These are phyloP conservation scores for Oscheius sp. DNA, from an alignment of 2,888 invertebrate species.

Conservation along the genomic window DNA sequence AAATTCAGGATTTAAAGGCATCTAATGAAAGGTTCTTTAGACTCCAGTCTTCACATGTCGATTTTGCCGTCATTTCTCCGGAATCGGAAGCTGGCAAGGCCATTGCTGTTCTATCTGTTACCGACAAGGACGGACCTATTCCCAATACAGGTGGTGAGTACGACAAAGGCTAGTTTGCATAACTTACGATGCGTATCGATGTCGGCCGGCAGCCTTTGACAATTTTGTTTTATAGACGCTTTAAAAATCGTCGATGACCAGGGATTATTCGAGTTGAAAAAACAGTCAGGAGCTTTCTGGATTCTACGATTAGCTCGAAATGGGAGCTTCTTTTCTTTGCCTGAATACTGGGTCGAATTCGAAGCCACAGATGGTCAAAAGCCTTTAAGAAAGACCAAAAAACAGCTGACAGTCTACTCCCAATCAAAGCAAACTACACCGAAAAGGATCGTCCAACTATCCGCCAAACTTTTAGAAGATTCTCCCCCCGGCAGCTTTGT, in stretches of 20 bases:
- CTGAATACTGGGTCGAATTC: constrained; percentile 9
- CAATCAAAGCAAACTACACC: background rate
- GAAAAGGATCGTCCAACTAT: constrained; percentile 4
- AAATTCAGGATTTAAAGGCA: too few species aligned
- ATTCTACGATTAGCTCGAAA: constrained; percentile 3
- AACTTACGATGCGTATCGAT: constrained; percentile 8
- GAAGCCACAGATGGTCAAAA: constrained; percentile 24
- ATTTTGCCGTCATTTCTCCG: constrained; percentile 41
- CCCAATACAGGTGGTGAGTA: constrained; percentile 26
- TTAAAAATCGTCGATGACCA: background rate
- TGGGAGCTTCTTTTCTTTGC: background rate
- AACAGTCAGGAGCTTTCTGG: background rate
- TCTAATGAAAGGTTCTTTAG: too few species aligned
- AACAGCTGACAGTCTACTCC: background rate
- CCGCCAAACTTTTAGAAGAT: constrained; percentile 13
- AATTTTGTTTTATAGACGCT: background rate
- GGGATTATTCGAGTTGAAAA: background rate
- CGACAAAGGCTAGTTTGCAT: background rate
- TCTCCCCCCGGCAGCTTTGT: constrained; percentile 23
- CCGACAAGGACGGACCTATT: constrained; percentile 36
- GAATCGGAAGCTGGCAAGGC: constrained; percentile 43
- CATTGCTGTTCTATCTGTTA: constrained; percentile 41
- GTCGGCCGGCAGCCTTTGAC: background rate
- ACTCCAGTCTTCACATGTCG: constrained; percentile 41
- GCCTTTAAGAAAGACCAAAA: constrained; percentile 1